Evolutionary conservation across 1,140 invertebrate species (phyloP), one percentile per base, ranked within the genome.

Genomic region (Cotesia chilonis): DNA sequence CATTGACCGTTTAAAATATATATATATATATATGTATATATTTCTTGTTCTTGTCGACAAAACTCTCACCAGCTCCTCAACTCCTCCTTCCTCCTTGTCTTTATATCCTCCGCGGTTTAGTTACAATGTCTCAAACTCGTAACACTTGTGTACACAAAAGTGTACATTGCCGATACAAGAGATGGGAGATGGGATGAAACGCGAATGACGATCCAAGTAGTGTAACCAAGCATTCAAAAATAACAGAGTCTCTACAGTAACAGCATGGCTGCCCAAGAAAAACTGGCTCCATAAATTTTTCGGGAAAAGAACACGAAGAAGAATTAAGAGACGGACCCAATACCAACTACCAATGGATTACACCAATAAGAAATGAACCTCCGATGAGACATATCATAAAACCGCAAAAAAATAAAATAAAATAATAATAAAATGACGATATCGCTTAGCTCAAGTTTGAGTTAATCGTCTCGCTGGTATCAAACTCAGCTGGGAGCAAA

Each of bases 231-330:
- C n/a, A 47, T 47, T 47, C 6, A 47, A 47, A 47, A 47, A 47
- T 47, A 47, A 47, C 41, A 6, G 41, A 47, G 41, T 47, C 41
- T 10, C 6, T 47, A 47, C 41, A 10, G 41, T 7, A 63, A 20
- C 7, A 28, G 28, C 1, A 28, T 28, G 28, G 28, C 28, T 28
- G 28, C 28, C 6, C 41, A 47, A 57, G 65, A 72, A 72, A 72
- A 72, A 72, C 54, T 72, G 71, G 71, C 54, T 72, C 71, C 38
- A 72, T 72, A 72, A 72, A 72, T 72, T 72, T 47, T 72, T 72
- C 41, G 38, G 57, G 54, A 57, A 51, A 59, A 72, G 59, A 60
- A 72, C 28, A 72, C 10, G 47, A 61, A 47, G 47, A n/a, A 47
- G 41, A 47, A 47, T 47, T 6, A 47, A 47, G 0, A 28, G 28